These are phyloP conservation scores for Plecturocebus donacophilus DNA, from an alignment of 2,113 vertebrate species.

Conservation along the genomic window DNA sequence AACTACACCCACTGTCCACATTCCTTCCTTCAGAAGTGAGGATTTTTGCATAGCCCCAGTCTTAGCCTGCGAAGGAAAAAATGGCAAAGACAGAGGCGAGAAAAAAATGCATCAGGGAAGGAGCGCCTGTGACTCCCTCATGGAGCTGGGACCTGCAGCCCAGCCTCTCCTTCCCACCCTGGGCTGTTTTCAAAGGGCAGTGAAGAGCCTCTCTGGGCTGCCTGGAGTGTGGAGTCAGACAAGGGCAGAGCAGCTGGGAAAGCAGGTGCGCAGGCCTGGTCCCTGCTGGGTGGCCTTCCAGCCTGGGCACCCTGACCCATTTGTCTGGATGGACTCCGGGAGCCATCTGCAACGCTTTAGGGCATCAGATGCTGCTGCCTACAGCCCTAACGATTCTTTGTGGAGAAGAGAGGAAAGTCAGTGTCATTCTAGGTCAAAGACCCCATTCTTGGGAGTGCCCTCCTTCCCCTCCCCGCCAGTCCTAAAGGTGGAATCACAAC, in stretches of 20 bases:
- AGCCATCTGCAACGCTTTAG: not conserved
- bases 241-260: not conserved
- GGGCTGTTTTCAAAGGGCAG: accelerated
- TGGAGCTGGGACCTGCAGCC: too few relatives aligned
- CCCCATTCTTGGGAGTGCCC: accelerated
- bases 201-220: not conserved
- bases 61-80: not conserved
- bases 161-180: not conserved
- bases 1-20: not conserved
- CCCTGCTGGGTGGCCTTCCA: not conserved
- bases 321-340: not conserved
- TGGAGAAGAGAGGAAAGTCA: accelerated
- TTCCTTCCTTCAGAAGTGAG: not conserved
- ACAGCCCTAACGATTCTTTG: accelerated
- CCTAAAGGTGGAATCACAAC: not conserved
- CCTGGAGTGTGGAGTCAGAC: not conserved
- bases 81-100: accelerated
- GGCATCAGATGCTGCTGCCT: accelerated
- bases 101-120: too few relatives aligned
- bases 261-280: not conserved
- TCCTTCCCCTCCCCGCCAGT: not conserved
- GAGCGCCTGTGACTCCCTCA: too few relatives aligned
- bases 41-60: not conserved
- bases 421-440: not conserved
- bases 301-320: accelerated